Conservation (phyloP, 2,113 vertebrate genomes). For the Emberiza fucata region DNA sequence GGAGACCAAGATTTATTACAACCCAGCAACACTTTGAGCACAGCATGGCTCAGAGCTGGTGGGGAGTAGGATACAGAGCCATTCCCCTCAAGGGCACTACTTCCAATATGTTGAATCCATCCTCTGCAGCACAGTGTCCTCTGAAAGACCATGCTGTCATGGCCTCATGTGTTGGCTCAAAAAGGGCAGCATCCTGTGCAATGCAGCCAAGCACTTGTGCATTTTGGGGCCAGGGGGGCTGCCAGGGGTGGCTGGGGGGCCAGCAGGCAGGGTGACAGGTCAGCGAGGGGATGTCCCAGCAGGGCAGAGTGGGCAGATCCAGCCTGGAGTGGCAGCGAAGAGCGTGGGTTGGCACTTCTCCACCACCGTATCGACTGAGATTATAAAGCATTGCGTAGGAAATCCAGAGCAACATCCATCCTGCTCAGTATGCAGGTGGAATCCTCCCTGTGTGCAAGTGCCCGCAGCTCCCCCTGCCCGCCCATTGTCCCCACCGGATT, state of each 20-base stretch:
- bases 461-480: background rate
- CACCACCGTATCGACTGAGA: background rate
- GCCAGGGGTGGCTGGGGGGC: background rate
- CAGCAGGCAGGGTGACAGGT: background rate
- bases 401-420: background rate
- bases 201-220: background rate
- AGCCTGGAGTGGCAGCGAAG: background rate
- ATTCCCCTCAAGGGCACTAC: constrained; percentile 3
- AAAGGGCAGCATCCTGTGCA: background rate
- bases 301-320: background rate
- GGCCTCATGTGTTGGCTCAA: background rate
- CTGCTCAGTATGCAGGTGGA: constrained; percentile 15
- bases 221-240: accelerated
- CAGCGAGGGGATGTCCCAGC: background rate
- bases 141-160: background rate
- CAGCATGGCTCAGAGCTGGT: background rate
- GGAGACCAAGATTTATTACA: constrained; percentile 44
- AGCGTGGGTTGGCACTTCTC: background rate
- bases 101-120: background rate
- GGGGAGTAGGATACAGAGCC: background rate
- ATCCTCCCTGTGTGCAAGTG: background rate
- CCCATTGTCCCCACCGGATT: background rate
- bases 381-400: background rate
- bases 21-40: background rate
- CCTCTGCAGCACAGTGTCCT: background rate